These are phyloP conservation scores for Rhinoderma darwinii DNA, from an alignment of 2,113 vertebrate species.

Conservation along the genomic window DNA sequence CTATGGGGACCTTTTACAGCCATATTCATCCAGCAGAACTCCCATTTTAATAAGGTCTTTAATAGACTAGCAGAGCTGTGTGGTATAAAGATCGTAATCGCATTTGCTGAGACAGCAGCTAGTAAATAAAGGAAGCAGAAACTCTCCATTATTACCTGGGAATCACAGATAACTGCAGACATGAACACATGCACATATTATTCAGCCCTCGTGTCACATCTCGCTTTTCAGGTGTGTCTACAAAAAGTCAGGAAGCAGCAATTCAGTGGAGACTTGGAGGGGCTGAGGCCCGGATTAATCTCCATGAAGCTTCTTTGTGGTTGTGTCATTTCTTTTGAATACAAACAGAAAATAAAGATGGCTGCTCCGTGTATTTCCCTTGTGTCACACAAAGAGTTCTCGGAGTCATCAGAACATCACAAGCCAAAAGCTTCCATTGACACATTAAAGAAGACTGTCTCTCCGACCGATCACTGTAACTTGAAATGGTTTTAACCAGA, in stretches of 20 bases:
- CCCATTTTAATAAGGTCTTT: conserved; percentile 8
- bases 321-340: conserved; percentile 2
- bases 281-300: not conserved
- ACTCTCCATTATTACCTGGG: not conserved
- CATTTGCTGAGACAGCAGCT: conserved; percentile 12
- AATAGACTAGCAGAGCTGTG: not conserved
- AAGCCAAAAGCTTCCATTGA: not conserved
- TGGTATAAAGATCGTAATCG: not conserved
- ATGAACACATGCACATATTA: not conserved
- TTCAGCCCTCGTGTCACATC: not conserved
- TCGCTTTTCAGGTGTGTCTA: conserved; percentile 7
- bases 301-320: not conserved
- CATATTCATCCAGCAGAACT: not conserved
- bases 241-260: not conserved
- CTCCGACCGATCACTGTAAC: not conserved
- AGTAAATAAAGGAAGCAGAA: not conserved
- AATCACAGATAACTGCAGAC: not conserved
- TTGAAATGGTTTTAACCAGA: conserved; percentile 15
- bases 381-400: conserved; percentile 26
- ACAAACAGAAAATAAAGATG: conserved; percentile 43
- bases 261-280: not conserved
- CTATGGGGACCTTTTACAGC: not conserved
- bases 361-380: conserved; percentile 4
- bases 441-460: conserved; percentile 17
- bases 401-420: conserved; percentile 42